Percentiles rank a stretch among this genome's conserved stretches.
Conservation (phyloP, 2,888 invertebrate genomes). For the Cyclophora punctaria region DNA sequence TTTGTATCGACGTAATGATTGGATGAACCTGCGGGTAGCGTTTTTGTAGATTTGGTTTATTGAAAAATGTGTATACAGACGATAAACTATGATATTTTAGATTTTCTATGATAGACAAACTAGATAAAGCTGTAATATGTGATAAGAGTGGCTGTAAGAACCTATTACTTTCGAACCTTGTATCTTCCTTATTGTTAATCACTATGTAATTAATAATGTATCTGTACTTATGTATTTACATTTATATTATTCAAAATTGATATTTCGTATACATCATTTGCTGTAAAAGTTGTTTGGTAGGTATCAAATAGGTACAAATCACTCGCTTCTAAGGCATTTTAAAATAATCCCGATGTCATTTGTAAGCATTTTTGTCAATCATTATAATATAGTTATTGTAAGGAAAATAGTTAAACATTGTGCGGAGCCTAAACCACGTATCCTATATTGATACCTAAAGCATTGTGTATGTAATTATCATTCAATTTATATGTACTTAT, state of each 20-base stretch:
- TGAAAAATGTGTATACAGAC: constrained; percentile 51
- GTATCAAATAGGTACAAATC: constrained; percentile 63
- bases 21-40: constrained; percentile 32
- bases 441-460: constrained; percentile 62
- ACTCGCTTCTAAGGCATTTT: constrained; percentile 47
- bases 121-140: constrained; percentile 66
- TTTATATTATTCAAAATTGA: constrained; percentile 25
- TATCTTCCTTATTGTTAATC: constrained; percentile 46
- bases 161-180: constrained; percentile 44
- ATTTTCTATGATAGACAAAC: constrained; percentile 71
- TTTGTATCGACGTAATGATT: constrained; percentile 24
- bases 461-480: constrained; percentile 28
- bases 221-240: constrained; percentile 13
- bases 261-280: constrained; percentile 33
- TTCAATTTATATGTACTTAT: constrained; percentile 46
- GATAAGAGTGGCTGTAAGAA: constrained; percentile 74
- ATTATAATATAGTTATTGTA: constrained; percentile 40
- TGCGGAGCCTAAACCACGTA: constrained; percentile 47
- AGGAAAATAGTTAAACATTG: constrained; percentile 38
- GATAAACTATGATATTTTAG: constrained; percentile 58
- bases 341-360: constrained; percentile 39
- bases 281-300: constrained; percentile 44
- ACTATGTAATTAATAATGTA: constrained; percentile 4
- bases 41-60: constrained; percentile 61
- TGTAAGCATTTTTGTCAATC: constrained; percentile 53